Evolutionary conservation across 1,140 invertebrate species (phyloP).

Genomic region (Andricus grossulariae): DNA sequence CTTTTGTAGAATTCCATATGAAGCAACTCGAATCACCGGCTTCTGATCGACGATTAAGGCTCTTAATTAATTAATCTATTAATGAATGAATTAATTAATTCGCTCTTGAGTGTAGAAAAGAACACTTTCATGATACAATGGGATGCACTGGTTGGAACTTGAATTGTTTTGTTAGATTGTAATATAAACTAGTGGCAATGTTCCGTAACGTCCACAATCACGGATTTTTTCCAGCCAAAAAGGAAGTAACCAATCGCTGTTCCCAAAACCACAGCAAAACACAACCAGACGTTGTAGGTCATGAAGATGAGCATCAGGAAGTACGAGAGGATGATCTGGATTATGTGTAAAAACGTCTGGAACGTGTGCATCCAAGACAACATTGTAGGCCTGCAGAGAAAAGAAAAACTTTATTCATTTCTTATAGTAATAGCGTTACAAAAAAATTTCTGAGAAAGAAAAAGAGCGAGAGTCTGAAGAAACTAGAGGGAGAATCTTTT

Average conservation of each 20-base stretch:
- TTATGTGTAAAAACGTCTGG: slow-evolving; percentile 91
- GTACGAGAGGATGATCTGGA: slow-evolving; percentile 94
- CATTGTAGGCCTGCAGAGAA: slow-evolving; percentile 84
- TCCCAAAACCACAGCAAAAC: slow-evolving; percentile 91
- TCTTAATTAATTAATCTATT: background rate
- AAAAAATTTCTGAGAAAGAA: slow-evolving; percentile 1
- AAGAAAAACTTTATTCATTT: slow-evolving; percentile 41
- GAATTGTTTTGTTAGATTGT: background rate
- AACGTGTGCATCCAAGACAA: slow-evolving; percentile 86
- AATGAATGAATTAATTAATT: background rate
- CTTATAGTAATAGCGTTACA: slow-evolving; percentile 15
- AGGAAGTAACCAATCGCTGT: slow-evolving; percentile 94
- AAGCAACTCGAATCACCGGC: no score
- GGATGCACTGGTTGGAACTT: background rate
- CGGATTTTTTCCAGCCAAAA: slow-evolving; percentile 94
- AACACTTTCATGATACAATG: slow-evolving; percentile 4
- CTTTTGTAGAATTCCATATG: no score
- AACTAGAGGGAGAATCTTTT: no score
- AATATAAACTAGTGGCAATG: slow-evolving; percentile 87
- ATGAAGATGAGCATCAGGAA: slow-evolving; percentile 98
- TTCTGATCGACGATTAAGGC: background rate
- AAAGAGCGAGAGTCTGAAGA: background rate
- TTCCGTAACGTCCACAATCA: slow-evolving; percentile 94
- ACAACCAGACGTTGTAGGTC: slow-evolving; percentile 98
- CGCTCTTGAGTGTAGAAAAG: background rate